A percentile compares a stretch with the other conserved stretches of the same genome.
Evolutionary conservation across 1,140 invertebrate species (phyloP).

Genomic region (Papilio aristodemus): DNA sequence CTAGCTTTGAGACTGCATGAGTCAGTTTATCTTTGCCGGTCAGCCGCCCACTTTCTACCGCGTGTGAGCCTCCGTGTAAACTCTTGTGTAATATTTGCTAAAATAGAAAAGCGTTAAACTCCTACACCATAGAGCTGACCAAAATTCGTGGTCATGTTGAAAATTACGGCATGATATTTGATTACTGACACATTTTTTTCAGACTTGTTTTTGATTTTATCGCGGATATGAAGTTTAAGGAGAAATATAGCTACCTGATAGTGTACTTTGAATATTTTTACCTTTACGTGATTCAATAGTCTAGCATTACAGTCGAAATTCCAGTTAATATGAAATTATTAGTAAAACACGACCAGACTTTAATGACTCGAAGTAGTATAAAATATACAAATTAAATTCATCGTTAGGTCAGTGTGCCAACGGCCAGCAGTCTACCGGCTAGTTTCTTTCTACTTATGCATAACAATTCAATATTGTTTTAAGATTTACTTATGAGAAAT

Average conservation of each 20-base stretch:
- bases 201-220: no score
- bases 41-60: constrained; percentile 59
- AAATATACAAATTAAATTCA: constrained; percentile 7
- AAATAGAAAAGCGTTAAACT: constrained; percentile 64
- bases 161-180: no score
- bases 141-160: not conserved
- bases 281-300: not conserved
- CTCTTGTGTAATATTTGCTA: constrained; percentile 62
- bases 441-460: constrained; percentile 1
- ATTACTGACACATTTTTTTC: no score
- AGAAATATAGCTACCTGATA: not conserved
- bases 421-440: constrained; percentile 1
- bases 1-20: constrained; percentile 46
- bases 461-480: not conserved
- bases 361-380: not conserved
- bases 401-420: constrained; percentile 11
- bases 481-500: no score
- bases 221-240: no score
- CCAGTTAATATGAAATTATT: not conserved
- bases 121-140: not conserved
- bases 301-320: not conserved
- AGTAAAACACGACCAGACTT: not conserved
- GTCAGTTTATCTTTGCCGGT: constrained; percentile 48
- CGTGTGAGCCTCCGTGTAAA: constrained; percentile 50
- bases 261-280: not conserved